These are phyloP conservation scores for Rhagoletis zephyria DNA, from an alignment of 1,140 invertebrate genomes.

Conservation along the genomic window DNA sequence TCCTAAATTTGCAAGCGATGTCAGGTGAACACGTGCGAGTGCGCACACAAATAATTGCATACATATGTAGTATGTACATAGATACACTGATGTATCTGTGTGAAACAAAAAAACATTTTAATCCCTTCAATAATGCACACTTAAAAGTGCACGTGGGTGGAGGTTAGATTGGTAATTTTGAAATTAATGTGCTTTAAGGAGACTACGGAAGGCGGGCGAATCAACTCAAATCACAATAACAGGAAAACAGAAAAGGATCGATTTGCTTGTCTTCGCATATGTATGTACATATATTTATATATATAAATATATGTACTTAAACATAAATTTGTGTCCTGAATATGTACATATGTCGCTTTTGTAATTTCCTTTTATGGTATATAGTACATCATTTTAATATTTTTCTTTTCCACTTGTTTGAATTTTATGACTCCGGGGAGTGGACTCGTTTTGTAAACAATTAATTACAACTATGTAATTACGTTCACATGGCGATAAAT, in stretches of 20 bases:
- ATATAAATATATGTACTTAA: no score
- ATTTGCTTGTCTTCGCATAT: no score
- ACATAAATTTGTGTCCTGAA: no score
- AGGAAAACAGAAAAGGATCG: not conserved
- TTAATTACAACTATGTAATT: slow-evolving; percentile 47
- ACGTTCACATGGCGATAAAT: slow-evolving; percentile 29
- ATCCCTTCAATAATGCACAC: no score
- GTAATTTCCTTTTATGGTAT: no score
- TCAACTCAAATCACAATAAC: no score
- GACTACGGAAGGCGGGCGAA: not conserved
- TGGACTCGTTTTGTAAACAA: slow-evolving; percentile 34
- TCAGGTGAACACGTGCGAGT: not conserved
- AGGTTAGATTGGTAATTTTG: not conserved
- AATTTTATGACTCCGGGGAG: not conserved
- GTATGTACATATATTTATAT: no score
- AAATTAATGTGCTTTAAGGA: slow-evolving; percentile 33
- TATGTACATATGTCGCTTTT: no score
- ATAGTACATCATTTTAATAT: not conserved
- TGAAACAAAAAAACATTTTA: no score
- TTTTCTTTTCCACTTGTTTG: not conserved
- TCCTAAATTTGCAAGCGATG: slow-evolving; percentile 19
- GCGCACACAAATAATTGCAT: not conserved
- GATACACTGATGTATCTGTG: no score
- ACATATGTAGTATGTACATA: not conserved
- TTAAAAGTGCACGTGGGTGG: not conserved